Evolutionary conservation across 2,888 invertebrate species (phyloP).

Genomic region (Zygaena filipendulae): DNA sequence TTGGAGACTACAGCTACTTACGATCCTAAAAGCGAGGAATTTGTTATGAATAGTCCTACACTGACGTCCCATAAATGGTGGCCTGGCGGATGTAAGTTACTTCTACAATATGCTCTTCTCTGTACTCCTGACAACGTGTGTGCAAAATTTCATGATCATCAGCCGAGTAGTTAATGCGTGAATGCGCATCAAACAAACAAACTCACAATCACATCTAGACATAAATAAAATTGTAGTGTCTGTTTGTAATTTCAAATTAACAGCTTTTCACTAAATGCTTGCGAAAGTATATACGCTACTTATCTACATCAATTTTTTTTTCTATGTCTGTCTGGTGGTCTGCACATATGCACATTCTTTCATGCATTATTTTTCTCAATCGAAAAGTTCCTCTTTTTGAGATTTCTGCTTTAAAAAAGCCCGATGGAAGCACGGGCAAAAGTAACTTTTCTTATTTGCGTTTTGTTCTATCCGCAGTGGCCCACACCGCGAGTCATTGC

Average conservation of each 20-base stretch:
- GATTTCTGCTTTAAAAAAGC: no score
- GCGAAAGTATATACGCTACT: neutral
- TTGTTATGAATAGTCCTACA: conserved; percentile 87
- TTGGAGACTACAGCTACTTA: conserved; percentile 94
- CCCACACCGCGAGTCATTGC: conserved; percentile 87
- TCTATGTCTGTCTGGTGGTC: neutral
- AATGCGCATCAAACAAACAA: neutral
- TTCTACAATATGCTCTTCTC: no score
- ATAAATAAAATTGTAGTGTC: no score
- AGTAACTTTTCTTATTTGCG: neutral
- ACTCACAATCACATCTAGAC: neutral
- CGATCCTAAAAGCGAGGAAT: conserved; percentile 84
- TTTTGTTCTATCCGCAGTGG: conserved; percentile 70
- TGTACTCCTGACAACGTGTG: no score
- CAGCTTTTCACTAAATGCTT: no score
- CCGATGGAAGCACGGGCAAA: no score
- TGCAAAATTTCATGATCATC: no score
- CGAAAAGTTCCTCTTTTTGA: no score
- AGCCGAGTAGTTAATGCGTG: no score
- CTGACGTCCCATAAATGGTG: conserved; percentile 95
- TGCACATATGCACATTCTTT: no score
- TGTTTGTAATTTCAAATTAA: no score
- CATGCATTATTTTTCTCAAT: no score
- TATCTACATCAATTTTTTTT: neutral
- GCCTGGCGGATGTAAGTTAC: conserved; percentile 91